phyloP scores from a whole-genome alignment of 1,140 invertebrate species.

The Ditylenchus dipsaci region DNA sequence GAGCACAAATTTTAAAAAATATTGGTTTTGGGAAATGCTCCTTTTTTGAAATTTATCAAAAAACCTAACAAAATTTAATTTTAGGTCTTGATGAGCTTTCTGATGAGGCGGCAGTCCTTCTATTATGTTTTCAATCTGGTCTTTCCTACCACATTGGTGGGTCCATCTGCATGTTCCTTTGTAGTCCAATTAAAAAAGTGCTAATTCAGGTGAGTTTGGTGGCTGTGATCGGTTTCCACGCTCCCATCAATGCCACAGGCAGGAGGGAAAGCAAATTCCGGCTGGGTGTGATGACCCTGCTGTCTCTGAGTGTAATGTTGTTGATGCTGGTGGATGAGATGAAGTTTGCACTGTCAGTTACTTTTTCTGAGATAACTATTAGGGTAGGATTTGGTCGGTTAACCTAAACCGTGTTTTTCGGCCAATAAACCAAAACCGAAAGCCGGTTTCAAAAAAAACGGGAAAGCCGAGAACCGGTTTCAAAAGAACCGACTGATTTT shows the following conservation, averaged over 20 bases:
- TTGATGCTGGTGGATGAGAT: conserved; percentile 58
- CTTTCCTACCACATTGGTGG: conserved; percentile 55
- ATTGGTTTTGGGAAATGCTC: neutral
- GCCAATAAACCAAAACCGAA: too few relatives aligned
- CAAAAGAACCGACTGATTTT: too few relatives aligned
- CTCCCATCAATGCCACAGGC: conserved; percentile 57
- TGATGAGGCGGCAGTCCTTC: conserved; percentile 51
- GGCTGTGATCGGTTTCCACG: conserved; percentile 56
- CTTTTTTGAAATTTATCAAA: neutral
- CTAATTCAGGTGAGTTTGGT: conserved; percentile 47
- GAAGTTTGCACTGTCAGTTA: conserved; percentile 57
- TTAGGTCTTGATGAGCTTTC: conserved; percentile 35
- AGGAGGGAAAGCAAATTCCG: conserved; percentile 55
- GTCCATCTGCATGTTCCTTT: neutral
- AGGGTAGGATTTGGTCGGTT: too few relatives aligned
- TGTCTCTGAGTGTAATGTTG: conserved; percentile 54
- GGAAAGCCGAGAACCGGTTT: too few relatives aligned
- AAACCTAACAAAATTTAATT: neutral
- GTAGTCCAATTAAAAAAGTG: too few relatives aligned
- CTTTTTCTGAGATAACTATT: too few relatives aligned
- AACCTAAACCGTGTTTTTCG: too few relatives aligned
- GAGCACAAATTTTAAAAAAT: neutral
- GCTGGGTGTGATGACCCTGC: conserved; percentile 41
- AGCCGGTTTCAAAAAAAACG: too few relatives aligned
- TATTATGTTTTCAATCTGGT: conserved; percentile 58